These are phyloP conservation scores for Aix galericulata DNA, from an alignment of 2,113 vertebrate species.

Conservation along the genomic window DNA sequence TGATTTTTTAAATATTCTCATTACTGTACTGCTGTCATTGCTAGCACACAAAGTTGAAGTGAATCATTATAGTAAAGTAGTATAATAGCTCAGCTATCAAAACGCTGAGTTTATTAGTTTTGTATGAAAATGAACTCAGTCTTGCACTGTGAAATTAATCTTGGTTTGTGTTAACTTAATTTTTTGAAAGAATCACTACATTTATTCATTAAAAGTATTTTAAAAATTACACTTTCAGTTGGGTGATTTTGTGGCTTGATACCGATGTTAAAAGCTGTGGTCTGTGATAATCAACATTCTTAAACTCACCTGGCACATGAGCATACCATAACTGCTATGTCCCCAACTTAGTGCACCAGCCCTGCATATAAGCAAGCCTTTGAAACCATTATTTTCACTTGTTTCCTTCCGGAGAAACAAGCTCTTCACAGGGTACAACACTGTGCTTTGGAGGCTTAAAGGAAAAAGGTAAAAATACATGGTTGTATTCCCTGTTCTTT, in stretches of 20 bases:
- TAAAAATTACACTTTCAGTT: neutral
- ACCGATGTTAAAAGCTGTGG: neutral
- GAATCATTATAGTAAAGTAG: neutral
- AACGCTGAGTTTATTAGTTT: neutral
- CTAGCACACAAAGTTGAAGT: slow-evolving; percentile 15
- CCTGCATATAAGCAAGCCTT: neutral
- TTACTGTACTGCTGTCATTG: neutral
- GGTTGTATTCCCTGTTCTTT: neutral
- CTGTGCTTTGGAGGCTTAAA: neutral
- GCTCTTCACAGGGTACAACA: neutral
- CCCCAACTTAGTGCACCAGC: neutral
- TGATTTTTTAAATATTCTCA: neutral
- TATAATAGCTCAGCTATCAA: neutral
- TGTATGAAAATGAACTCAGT: slow-evolving; percentile 23
- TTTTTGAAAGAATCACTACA: slow-evolving; percentile 39
- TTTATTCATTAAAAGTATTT: slow-evolving; percentile 49
- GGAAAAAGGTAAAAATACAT: neutral
- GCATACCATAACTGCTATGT: neutral
- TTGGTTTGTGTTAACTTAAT: neutral
- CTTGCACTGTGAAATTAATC: slow-evolving; percentile 40
- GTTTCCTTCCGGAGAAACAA: neutral
- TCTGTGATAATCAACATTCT: neutral
- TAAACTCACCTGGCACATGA: neutral
- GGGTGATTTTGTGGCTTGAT: neutral
- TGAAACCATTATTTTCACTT: neutral